These are phyloP conservation scores for Phyllostomus discolor DNA, from an alignment of 2,113 vertebrate species.

Conservation along the genomic window DNA sequence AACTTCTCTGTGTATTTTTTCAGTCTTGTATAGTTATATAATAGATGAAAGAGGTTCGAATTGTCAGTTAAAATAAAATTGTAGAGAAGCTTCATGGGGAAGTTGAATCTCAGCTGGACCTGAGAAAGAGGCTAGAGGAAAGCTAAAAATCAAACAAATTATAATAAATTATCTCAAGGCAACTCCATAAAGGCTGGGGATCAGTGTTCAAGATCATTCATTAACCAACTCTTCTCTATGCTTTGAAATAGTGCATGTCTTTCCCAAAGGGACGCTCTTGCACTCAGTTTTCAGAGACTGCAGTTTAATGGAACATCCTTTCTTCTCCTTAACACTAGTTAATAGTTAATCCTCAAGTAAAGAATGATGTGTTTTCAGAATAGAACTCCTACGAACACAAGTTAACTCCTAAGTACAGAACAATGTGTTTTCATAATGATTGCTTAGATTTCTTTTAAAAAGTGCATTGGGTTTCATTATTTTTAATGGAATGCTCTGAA, in stretches of 20 bases:
- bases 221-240: not conserved
- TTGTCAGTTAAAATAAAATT: not conserved
- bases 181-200: not conserved
- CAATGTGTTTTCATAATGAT: not conserved
- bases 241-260: not conserved
- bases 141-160: constrained; percentile 28
- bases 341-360: not conserved
- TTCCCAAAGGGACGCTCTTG: not conserved
- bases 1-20: not conserved
- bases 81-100: not conserved
- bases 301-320: not conserved
- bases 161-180: constrained; percentile 13
- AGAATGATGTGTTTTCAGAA: not conserved
- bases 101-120: not conserved
- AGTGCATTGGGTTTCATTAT: not conserved
- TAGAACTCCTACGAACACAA: not conserved
- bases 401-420: not conserved
- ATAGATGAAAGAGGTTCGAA: not conserved
- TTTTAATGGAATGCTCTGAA: not conserved
- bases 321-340: not conserved
- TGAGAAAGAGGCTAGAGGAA: not conserved
- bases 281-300: not conserved
- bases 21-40: not conserved
- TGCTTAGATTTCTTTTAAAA: constrained; percentile 18
- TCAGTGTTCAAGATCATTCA: not conserved